Conservation (phyloP, 2,113 vertebrate genomes). For the Tangachromis dhanisi region DNA sequence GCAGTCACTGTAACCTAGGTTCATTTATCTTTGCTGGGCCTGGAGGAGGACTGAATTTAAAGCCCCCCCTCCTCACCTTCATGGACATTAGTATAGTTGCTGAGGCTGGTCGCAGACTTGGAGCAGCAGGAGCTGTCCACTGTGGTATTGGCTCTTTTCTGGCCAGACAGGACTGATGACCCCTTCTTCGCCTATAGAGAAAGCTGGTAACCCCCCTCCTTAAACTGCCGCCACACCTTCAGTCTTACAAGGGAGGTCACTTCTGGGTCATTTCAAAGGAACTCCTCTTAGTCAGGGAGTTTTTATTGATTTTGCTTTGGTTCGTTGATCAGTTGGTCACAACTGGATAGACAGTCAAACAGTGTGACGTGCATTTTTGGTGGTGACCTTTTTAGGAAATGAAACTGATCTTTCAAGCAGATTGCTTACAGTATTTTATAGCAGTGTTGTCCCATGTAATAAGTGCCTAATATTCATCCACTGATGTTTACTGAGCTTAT, state of each 20-base stretch:
- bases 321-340: slow-evolving; percentile 52
- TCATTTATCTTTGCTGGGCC: slow-evolving; percentile 85
- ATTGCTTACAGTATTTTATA: background rate
- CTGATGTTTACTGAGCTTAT: background rate
- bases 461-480: background rate
- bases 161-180: slow-evolving; percentile 85
- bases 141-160: slow-evolving; percentile 76
- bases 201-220: slow-evolving; percentile 15
- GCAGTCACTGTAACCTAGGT: slow-evolving; percentile 83
- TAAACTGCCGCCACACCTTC: slow-evolving; percentile 29
- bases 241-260: slow-evolving; percentile 69
- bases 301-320: slow-evolving; percentile 67
- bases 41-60: slow-evolving; percentile 72
- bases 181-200: slow-evolving; percentile 42
- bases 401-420: background rate
- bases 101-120: slow-evolving; percentile 63
- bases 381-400: background rate
- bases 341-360: slow-evolving; percentile 46
- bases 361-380: slow-evolving; percentile 14
- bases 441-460: background rate
- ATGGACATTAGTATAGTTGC: slow-evolving; percentile 54
- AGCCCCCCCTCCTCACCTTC: slow-evolving; percentile 66
- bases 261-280: slow-evolving; percentile 69
- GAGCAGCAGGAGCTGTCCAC: slow-evolving; percentile 86
- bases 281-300: slow-evolving; percentile 48